These are phyloP conservation scores for Bovichtus variegatus DNA, from an alignment of 2,797 vertebrate species.

Conservation along the genomic window DNA sequence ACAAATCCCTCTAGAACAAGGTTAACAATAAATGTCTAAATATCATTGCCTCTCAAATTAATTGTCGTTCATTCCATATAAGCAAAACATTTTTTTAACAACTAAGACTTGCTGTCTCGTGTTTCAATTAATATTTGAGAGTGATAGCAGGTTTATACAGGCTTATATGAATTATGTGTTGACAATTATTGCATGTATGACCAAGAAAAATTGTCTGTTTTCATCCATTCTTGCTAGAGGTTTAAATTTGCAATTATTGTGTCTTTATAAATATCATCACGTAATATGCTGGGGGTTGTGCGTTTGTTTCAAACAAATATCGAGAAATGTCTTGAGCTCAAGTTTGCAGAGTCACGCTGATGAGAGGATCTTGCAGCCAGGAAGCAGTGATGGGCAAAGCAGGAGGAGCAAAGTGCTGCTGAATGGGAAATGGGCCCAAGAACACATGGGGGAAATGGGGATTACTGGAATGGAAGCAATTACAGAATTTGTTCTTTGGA, in stretches of 20 bases:
- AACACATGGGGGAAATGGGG: conserved; percentile 2
- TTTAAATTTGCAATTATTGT: neutral
- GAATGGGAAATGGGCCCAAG: neutral
- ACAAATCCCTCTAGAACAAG: neutral
- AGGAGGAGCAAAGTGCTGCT: conserved; percentile 1
- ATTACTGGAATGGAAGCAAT: conserved; percentile 25
- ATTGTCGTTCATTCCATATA: neutral
- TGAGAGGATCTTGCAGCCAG: conserved; percentile 1
- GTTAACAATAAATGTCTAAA: neutral
- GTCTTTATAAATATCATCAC: neutral
- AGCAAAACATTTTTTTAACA: neutral
- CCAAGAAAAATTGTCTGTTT: neutral
- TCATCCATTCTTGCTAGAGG: neutral
- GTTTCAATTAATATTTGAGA: neutral
- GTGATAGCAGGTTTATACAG: neutral
- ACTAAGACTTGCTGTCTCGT: neutral
- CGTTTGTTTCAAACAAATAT: conserved; percentile 7
- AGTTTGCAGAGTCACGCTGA: conserved; percentile 28
- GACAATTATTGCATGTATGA: neutral
- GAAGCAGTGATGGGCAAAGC: neutral
- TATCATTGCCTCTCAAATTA: neutral
- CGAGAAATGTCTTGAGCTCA: conserved; percentile 2
- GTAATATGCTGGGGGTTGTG: neutral
- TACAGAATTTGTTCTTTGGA: conserved; percentile 4
- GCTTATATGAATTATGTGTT: neutral